phyloP scores from a whole-genome alignment of 1,140 invertebrate species.

The Halictus rubicundus region DNA sequence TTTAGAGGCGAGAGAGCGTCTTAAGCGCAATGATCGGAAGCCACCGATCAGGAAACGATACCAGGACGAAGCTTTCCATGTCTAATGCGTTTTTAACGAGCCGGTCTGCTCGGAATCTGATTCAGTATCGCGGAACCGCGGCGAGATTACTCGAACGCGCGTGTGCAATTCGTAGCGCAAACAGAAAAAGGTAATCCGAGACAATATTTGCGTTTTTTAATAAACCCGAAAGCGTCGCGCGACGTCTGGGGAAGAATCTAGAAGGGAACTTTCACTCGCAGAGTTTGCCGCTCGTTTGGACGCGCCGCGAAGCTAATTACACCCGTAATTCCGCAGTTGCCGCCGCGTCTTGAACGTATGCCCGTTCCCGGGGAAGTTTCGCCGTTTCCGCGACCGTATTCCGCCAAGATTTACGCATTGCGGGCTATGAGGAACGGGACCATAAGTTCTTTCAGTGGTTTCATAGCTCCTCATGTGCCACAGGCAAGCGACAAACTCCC shows the following conservation, averaged over 20 bases:
- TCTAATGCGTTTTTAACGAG: slow-evolving; percentile 37
- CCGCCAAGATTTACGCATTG: slow-evolving; percentile 39
- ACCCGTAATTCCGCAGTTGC: slow-evolving; percentile 20
- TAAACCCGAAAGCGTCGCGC: neutral
- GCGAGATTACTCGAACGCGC: neutral
- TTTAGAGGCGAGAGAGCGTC: too few species aligned
- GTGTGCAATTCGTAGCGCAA: neutral
- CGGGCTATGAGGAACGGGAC: slow-evolving; percentile 37
- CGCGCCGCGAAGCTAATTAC: slow-evolving; percentile 17
- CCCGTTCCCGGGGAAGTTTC: neutral
- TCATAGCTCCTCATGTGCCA: slow-evolving; percentile 1
- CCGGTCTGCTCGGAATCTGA: neutral
- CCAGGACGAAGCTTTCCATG: neutral
- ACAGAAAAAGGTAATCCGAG: neutral
- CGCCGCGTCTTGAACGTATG: neutral
- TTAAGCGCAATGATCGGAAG: too few species aligned
- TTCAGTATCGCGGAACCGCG: neutral
- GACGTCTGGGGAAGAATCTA: neutral
- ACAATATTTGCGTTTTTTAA: slow-evolving; percentile 17
- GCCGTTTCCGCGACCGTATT: neutral
- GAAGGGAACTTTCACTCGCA: neutral
- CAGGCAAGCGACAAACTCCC: slow-evolving; percentile 36
- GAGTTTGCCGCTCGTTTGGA: slow-evolving; percentile 2
- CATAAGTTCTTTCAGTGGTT: slow-evolving; percentile 34
- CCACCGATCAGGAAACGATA: too few species aligned